phyloP scores from a whole-genome alignment of 1,140 invertebrate species.

The Euura saliciscinereae region DNA sequence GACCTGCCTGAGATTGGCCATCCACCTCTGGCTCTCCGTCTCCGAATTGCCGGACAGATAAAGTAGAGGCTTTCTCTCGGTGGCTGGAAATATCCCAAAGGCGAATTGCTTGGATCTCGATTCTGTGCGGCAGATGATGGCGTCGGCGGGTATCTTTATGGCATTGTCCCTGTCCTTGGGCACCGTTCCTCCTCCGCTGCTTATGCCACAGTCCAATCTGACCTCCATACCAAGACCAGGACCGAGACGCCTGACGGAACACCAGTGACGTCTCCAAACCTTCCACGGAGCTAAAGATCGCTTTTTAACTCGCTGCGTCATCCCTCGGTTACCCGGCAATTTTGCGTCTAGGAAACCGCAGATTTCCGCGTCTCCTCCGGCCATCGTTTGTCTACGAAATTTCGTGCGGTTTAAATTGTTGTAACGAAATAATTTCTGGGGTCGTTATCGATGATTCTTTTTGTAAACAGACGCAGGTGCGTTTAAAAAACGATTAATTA shows the following conservation, averaged over 20 bases:
- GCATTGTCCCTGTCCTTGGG: constrained; percentile 36
- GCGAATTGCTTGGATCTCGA: constrained; percentile 62
- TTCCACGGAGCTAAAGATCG: constrained; percentile 42
- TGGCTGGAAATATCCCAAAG: constrained; percentile 60
- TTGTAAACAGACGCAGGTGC: too few species aligned
- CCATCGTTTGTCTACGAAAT: constrained; percentile 22
- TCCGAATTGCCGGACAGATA: constrained; percentile 61
- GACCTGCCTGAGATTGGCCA: constrained; percentile 58
- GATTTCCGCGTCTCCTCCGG: constrained; percentile 37
- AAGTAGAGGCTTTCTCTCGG: constrained; percentile 58
- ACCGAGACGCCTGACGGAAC: constrained; percentile 44
- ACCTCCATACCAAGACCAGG: constrained; percentile 45
- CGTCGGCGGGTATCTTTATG: constrained; percentile 52
- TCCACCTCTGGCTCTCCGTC: constrained; percentile 63
- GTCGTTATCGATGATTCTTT: too few species aligned
- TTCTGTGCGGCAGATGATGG: constrained; percentile 60
- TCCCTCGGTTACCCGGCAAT: constrained; percentile 38
- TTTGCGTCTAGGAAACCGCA: constrained; percentile 53
- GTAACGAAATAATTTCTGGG: too few species aligned
- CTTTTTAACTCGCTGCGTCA: constrained; percentile 46
- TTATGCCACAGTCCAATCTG: constrained; percentile 43
- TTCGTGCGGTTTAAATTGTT: too few species aligned
- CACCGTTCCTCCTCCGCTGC: constrained; percentile 18
- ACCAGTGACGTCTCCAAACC: constrained; percentile 58
- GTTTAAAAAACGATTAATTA: too few species aligned